Conservation (phyloP, 2,797 vertebrate species). For the Spizella passerina region DNA sequence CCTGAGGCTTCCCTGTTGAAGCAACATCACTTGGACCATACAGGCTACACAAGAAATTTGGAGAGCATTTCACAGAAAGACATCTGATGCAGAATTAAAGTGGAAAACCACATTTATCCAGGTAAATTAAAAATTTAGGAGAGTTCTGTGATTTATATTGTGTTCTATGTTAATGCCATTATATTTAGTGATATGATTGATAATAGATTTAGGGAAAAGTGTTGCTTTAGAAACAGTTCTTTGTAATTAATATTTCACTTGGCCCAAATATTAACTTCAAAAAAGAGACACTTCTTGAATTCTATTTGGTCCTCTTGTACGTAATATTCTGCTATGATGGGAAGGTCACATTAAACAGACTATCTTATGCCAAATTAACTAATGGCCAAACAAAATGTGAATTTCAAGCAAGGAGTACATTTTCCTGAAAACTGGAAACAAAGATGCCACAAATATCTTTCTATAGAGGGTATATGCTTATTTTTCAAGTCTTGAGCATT, state of each 20-base stretch:
- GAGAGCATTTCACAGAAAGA: background rate
- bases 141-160: background rate
- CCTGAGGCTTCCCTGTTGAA: background rate
- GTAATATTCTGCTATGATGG: background rate
- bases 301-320: background rate
- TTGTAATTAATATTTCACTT: background rate
- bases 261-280: background rate
- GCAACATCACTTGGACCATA: background rate
- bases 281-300: background rate
- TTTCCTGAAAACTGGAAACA: background rate
- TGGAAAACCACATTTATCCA: background rate
- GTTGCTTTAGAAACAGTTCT: background rate
- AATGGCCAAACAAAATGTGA: background rate
- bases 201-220: background rate
- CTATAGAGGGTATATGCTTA: background rate
- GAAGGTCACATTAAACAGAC: background rate
- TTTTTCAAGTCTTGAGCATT: background rate
- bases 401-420: background rate
- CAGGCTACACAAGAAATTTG: background rate
- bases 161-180: background rate
- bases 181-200: background rate
- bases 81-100: background rate
- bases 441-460: background rate
- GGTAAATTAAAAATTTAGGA: background rate
- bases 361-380: background rate